Evolutionary conservation across 30 jellyfish, hydroid and myxozoan genomes (phyloP), one percentile per base, ranked within the genome.

Genomic region (Cassiopea xamachana): DNA sequence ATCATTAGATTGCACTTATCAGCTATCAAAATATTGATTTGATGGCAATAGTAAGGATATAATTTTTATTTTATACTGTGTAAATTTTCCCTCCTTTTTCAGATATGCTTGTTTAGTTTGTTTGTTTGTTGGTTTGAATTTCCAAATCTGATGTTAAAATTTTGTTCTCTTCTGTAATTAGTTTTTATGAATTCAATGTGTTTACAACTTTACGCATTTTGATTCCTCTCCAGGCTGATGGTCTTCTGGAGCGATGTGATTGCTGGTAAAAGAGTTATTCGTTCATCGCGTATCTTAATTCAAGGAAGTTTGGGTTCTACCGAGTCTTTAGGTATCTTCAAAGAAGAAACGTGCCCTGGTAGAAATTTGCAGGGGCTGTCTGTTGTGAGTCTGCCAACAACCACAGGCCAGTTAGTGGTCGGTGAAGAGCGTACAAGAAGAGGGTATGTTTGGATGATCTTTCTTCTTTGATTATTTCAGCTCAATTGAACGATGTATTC

Each of bases 231-330:
- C 85, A 89, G 96, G 73, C 51, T 89, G 77, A 15, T 81, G 85
- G 48, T 89, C 14, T 89, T 81, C 73, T 89, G 96, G 96, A 73
- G 79, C 49, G 96, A 89, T 64, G 50, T 55, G 58, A 85, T 74
- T 47, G 69, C 80, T 1, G 96, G 96, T 39, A 89, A 61, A 17
- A 59, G 85, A 39, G 83, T 81, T 2, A 75, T 89, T 55, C 81
- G 81, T 44, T 80, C 96, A 73, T 81, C 96, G 1, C 82, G 92
- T 7, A 90, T 89, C 19, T 6, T 89, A 6, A 45, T 89, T 45
- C 14, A 17, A 7, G 77, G 69, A 43, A 60, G 51, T n/a, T 14
- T 64, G 46, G 74, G 80, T 1, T 77, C 71, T 27, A 89, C 79
- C 2, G 96, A 89, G 58, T 55, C n/a, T 79, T 18, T 89, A 82